Evolutionary conservation across 2,113 vertebrate genomes (phyloP).

Genomic region (Lanius ludovicianus): DNA sequence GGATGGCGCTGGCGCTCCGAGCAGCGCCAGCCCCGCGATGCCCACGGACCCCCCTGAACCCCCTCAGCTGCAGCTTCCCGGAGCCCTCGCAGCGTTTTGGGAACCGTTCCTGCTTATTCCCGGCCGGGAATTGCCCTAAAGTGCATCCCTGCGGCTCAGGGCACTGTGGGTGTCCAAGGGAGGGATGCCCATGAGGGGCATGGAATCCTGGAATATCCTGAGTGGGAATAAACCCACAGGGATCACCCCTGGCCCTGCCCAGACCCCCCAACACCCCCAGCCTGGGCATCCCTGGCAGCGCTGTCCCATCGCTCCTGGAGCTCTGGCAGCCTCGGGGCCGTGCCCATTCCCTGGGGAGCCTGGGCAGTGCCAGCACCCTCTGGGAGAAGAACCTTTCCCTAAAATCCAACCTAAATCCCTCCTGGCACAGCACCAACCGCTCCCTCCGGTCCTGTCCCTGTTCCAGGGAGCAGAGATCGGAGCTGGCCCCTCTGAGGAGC

Average conservation of each 20-base stretch:
- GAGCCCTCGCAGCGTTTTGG: neutral
- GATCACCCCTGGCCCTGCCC: neutral
- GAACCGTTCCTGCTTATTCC: neutral
- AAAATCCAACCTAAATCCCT: fast-evolving
- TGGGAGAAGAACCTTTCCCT: neutral
- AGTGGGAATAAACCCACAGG: neutral
- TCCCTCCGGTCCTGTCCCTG: neutral
- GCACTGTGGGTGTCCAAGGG: fast-evolving
- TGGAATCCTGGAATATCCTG: neutral
- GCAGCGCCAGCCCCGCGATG: neutral
- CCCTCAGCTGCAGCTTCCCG: neutral
- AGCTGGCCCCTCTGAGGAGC: neutral
- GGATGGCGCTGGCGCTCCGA: neutral
- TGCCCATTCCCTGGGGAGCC: neutral
- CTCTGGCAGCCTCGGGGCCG: neutral
- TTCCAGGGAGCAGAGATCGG: neutral
- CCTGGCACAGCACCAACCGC: fast-evolving
- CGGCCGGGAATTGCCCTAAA: neutral
- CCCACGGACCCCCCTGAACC: fast-evolving
- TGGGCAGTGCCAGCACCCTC: neutral
- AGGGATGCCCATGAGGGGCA: fast-evolving
- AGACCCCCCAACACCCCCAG: neutral
- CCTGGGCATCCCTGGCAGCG: neutral
- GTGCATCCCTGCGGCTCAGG: neutral
- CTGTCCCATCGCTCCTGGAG: neutral